Conservation (phyloP, 2,797 vertebrate genomes). For the Hipposideros larvatus region DNA sequence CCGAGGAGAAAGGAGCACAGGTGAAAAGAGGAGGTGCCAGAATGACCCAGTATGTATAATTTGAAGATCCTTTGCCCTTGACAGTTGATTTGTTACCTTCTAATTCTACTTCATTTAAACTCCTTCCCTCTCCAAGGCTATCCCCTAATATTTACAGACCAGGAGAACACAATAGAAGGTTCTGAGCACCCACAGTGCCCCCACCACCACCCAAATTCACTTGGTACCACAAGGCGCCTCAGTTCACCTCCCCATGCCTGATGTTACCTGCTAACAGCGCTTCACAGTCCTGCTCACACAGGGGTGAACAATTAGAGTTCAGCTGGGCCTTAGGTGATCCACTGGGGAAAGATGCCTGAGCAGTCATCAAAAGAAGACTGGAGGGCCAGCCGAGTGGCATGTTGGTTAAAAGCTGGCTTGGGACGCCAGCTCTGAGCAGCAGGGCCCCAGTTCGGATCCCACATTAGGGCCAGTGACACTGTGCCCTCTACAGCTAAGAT, state of each 20-base stretch:
- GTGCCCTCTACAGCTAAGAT: no score
- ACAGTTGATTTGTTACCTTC: background rate
- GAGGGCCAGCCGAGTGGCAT: background rate
- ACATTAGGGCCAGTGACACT: no score
- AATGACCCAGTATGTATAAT: fast-evolving
- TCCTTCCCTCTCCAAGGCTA: background rate
- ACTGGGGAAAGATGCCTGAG: background rate
- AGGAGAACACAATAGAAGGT: background rate
- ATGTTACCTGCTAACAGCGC: background rate
- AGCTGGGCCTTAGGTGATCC: fast-evolving
- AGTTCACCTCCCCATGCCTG: background rate
- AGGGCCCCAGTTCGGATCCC: no score
- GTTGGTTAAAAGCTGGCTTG: no score
- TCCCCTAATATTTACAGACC: background rate
- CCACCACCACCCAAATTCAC: background rate
- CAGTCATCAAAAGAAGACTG: background rate
- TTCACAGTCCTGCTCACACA: background rate
- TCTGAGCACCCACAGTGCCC: background rate
- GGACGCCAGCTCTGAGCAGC: no score
- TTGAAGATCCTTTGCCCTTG: background rate
- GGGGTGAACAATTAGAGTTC: fast-evolving
- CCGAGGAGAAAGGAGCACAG: background rate
- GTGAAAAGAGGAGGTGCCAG: background rate
- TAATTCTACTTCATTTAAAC: background rate
- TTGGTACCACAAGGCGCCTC: no score